These are phyloP conservation scores for Pipistrellus nathusii DNA, from an alignment of 2,797 vertebrate species.

Conservation along the genomic window DNA sequence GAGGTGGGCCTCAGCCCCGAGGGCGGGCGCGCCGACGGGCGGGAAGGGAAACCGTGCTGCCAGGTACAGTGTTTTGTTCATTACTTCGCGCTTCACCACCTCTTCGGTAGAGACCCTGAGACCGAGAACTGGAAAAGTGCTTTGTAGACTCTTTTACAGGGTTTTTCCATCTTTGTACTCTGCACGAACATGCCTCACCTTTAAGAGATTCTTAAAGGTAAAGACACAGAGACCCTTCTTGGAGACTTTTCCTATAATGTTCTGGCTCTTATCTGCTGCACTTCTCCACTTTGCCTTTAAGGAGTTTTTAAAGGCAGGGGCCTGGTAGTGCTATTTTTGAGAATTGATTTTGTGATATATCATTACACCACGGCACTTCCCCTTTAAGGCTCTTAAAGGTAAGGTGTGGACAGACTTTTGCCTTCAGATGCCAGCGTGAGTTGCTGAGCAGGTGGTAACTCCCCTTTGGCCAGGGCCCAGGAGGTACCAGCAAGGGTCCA, in stretches of 20 bases:
- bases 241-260: background rate
- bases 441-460: background rate
- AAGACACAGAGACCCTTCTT: background rate
- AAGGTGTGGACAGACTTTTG: conserved; percentile 18
- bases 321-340: conserved; percentile 39
- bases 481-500: conserved; percentile 36
- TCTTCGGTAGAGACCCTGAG: conserved; percentile 50
- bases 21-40: background rate
- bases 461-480: conserved; percentile 20
- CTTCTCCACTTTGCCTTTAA: conserved; percentile 64
- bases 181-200: conserved; percentile 48
- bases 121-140: conserved; percentile 41
- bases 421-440: background rate
- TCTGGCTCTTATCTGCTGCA: background rate
- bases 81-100: conserved; percentile 24
- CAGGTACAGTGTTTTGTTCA: background rate
- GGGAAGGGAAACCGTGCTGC: background rate
- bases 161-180: conserved; percentile 53
- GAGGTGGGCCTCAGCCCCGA: too few relatives aligned
- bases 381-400: conserved; percentile 74
- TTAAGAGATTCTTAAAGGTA: conserved; percentile 72
- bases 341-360: background rate
- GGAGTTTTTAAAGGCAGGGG: conserved; percentile 64
- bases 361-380: background rate
- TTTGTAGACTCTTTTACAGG: conserved; percentile 48